Evolutionary conservation across 1,140 invertebrate genomes (phyloP).

Genomic region (Globodera ellingtonae): DNA sequence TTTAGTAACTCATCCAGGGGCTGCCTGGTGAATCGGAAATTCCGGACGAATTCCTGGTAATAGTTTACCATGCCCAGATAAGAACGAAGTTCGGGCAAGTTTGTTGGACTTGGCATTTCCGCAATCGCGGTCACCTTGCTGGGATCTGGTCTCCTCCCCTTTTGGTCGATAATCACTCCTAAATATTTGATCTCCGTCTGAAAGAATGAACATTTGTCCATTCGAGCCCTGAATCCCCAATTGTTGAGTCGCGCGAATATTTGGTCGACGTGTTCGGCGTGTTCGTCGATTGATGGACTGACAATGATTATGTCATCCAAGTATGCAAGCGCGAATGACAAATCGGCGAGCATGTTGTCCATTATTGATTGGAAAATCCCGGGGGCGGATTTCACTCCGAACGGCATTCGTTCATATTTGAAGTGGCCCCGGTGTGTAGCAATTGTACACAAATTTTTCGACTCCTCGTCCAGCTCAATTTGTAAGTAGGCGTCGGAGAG

Average conservation of each 20-base stretch:
- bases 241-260: constrained; percentile 24
- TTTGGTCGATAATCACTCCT: background rate
- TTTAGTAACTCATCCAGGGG: too few species aligned
- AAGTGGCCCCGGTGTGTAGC: constrained; percentile 49
- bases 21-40: too few species aligned
- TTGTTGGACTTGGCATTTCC: too few species aligned
- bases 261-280: background rate
- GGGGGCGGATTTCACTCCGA: constrained; percentile 68
- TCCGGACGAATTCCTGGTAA: too few species aligned
- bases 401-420: constrained; percentile 63
- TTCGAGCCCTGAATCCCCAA: constrained; percentile 36
- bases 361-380: constrained; percentile 69
- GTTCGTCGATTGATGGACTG: background rate
- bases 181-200: background rate
- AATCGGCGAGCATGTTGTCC: constrained; percentile 63
- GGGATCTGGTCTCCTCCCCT: too few species aligned
- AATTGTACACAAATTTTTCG: constrained; percentile 44
- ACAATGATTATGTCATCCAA: constrained; percentile 41
- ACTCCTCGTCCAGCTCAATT: constrained; percentile 46
- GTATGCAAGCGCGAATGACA: constrained; percentile 53
- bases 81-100: too few species aligned
- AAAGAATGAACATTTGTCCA: constrained; percentile 29
- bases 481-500: background rate
- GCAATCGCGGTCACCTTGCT: too few species aligned
- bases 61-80: too few species aligned